phyloP scores from a whole-genome alignment of 2,888 invertebrate genomes.

The Ypsolopha scabrella region DNA sequence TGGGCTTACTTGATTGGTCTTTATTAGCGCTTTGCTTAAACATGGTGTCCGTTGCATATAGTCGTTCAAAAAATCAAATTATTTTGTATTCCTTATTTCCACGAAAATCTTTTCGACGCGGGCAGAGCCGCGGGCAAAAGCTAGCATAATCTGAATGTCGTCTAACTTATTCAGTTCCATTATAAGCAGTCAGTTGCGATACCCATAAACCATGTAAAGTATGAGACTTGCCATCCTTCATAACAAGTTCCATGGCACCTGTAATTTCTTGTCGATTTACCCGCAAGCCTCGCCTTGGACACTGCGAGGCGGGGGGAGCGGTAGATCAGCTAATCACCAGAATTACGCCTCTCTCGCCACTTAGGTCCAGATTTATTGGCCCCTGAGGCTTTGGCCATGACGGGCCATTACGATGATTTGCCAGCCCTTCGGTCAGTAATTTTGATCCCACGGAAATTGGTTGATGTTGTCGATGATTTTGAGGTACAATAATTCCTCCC shows the following conservation, averaged over 20 bases:
- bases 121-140: no score
- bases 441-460: constrained; percentile 16
- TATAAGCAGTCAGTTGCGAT: no score
- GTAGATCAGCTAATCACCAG: constrained; percentile 23
- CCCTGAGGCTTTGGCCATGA: constrained; percentile 18
- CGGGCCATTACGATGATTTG: constrained; percentile 28
- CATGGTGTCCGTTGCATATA: no score
- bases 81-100: no score
- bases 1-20: no score
- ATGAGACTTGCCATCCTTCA: constrained; percentile 9
- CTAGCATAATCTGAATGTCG: no score
- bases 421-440: constrained; percentile 27
- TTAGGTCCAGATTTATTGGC: constrained; percentile 29
- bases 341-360: constrained; percentile 17
- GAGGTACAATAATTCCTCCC: constrained; percentile 10
- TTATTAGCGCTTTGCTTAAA: no score
- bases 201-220: no score
- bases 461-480: constrained; percentile 9
- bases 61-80: no score
- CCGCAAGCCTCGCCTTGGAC: background rate
- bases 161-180: no score
- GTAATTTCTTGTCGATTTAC: constrained; percentile 19
- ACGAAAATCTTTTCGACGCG: no score
- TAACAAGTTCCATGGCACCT: constrained; percentile 17
- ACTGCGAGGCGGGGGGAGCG: background rate